phyloP scores from a whole-genome alignment of 2,797 vertebrate species.

The Acipenser transmontanus region DNA sequence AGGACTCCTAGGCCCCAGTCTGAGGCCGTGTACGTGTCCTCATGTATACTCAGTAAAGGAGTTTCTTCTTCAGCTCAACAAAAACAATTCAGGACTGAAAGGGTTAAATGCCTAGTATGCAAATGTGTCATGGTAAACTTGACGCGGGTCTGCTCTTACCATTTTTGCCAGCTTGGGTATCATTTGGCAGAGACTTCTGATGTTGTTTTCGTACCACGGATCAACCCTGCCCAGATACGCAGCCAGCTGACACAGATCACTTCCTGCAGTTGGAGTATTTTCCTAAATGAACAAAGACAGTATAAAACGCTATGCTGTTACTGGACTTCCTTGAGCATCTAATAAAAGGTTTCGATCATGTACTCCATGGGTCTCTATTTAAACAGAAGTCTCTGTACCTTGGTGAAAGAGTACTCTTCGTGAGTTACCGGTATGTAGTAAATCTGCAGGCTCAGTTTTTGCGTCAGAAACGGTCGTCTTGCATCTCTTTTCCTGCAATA shows the following conservation, averaged over 20 bases:
- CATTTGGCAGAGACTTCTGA: conserved; percentile 71
- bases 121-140: neutral
- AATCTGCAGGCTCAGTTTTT: conserved; percentile 80
- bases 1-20: too few relatives aligned
- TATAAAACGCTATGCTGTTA: neutral
- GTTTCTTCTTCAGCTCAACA: neutral
- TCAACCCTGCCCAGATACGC: conserved; percentile 78
- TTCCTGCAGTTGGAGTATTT: conserved; percentile 18
- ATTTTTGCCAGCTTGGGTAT: conserved; percentile 80
- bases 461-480: conserved; percentile 71
- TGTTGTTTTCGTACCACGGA: conserved; percentile 82
- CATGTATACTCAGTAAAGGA: too few relatives aligned
- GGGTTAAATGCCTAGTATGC: neutral
- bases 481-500: conserved; percentile 79
- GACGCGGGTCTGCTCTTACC: conserved; percentile 51
- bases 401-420: conserved; percentile 21
- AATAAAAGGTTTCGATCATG: neutral
- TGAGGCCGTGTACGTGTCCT: neutral
- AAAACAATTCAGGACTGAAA: neutral
- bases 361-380: neutral
- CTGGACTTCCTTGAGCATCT: neutral
- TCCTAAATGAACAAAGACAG: conserved; percentile 41
- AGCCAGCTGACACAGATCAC: conserved; percentile 66
- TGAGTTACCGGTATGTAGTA: conserved; percentile 79
- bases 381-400: conserved; percentile 37